phyloP scores from a whole-genome alignment of 1,140 invertebrate genomes.

The Lepidostoma basale region DNA sequence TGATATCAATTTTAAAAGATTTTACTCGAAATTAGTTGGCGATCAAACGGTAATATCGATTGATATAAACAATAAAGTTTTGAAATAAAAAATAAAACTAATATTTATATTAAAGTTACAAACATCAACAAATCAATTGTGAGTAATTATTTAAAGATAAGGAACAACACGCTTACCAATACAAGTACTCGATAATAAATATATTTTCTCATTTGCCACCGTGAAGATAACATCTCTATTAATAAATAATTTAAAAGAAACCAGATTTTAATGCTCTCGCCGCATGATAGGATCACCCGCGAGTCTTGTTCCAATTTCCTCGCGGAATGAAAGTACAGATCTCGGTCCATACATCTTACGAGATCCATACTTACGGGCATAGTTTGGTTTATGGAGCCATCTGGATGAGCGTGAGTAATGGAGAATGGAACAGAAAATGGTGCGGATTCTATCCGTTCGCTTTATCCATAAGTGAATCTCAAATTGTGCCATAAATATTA shows the following conservation, averaged over 20 bases:
- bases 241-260: slow-evolving; percentile 12
- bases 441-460: too few species aligned
- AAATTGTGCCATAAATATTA: too few species aligned
- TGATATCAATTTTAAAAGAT: too few species aligned
- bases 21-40: too few species aligned
- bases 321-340: not conserved
- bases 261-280: slow-evolving; percentile 5
- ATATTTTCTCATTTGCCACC: slow-evolving; percentile 3
- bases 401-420: too few species aligned
- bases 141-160: not conserved
- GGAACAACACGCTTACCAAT: not conserved
- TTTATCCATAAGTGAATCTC: too few species aligned
- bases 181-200: not conserved
- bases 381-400: slow-evolving; percentile 22
- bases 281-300: not conserved
- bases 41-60: too few species aligned
- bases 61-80: too few species aligned
- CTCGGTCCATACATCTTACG: slow-evolving; percentile 6
- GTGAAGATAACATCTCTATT: slow-evolving; percentile 4
- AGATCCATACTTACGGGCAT: too few species aligned
- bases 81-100: too few species aligned
- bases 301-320: slow-evolving; percentile 21
- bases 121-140: not conserved
- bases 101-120: not conserved
- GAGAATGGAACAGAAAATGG: too few species aligned